Evolutionary conservation across 2,888 invertebrate genomes (phyloP), one percentile per base, ranked within the genome.

Genomic region (Heliconius ethilla): DNA sequence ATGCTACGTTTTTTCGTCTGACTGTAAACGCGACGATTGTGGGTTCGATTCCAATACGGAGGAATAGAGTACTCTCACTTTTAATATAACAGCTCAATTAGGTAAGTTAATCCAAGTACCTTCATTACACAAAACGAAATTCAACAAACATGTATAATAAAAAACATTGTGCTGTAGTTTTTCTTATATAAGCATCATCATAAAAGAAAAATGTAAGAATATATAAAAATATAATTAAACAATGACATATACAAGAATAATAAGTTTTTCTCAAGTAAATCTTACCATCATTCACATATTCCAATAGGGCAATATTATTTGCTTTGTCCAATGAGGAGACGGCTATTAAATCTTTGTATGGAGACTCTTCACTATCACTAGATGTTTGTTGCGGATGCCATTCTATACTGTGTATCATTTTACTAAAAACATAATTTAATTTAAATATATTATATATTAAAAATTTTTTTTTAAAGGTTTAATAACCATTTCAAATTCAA

Each of bases 361-460:
- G 90, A 0, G 96, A 96, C 70, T 93, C 89, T 40, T 91, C 92
- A 22, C 90, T 88, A 65, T 96, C 95, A 37, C 90, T 91, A 0
- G 95, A 94, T 0, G 96, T 96, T 81, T 95, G 95, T 74, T 94
- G 91, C 0, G 97, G 97, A 89, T 98, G 97, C 97, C 97, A 98
- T 9, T 91, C 93, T 2, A 97, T 87, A 76, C 94, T 93, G 85
- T 96, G 96, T 40, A 97, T 94, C 77, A 95, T 88, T 91, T 96
- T 97, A 74, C 96, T 95, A 85, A 55, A 82, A 81, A 79, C 79
- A 67, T 27, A 33, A 10, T 9, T 18, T 51, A 15, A 15, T 18
- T 51, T 6, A 51, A 51, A 51, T 18, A 51, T 51, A n/a, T n/a
- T n/a, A n/a, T n/a, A 51, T 51, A 51, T 51, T 22, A 22, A 7